A percentile compares a stretch with the other conserved stretches of the same genome.
Evolutionary conservation across 37 sponge, comb jelly and placozoan species (phyloP).

Genomic region (Agelas oroides): DNA sequence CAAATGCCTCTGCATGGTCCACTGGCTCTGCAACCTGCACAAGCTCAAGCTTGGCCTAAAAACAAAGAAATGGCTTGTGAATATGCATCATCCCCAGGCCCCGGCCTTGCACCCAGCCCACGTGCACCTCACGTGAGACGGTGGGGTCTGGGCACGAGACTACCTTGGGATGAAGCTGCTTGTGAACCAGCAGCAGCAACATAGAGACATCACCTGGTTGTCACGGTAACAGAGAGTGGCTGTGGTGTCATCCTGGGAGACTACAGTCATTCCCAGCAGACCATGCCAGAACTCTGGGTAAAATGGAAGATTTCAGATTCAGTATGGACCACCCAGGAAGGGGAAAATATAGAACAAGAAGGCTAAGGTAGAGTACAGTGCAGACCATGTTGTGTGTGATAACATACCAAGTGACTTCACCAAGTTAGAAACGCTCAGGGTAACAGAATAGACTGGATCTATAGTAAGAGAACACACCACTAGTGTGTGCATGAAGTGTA

Average conservation of each 20-base stretch:
- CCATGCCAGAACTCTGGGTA: slow-evolving; percentile 56
- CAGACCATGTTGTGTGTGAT: neutral
- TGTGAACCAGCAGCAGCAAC: too few species aligned
- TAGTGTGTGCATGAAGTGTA: too few species aligned
- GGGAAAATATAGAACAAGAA: too few species aligned
- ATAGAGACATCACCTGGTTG: slow-evolving; percentile 61
- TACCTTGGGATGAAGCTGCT: too few species aligned
- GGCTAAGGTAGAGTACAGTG: neutral
- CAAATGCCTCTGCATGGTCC: slow-evolving; percentile 82
- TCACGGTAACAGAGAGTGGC: slow-evolving; percentile 55
- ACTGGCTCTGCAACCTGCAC: slow-evolving; percentile 40
- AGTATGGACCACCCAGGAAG: too few species aligned
- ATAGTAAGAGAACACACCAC: neutral
- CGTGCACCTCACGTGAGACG: too few species aligned
- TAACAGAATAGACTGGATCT: slow-evolving; percentile 65
- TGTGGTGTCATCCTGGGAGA: neutral
- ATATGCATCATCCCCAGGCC: too few species aligned
- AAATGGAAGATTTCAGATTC: too few species aligned
- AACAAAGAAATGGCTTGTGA: too few species aligned
- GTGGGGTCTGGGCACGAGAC: too few species aligned
- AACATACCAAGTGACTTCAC: slow-evolving; percentile 40
- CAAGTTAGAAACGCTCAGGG: slow-evolving; percentile 61
- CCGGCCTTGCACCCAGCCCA: too few species aligned
- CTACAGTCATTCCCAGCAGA: slow-evolving; percentile 63
- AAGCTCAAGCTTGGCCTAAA: slow-evolving; percentile 61